phyloP scores from a whole-genome alignment of 2,113 vertebrate species.

The Ia io region DNA sequence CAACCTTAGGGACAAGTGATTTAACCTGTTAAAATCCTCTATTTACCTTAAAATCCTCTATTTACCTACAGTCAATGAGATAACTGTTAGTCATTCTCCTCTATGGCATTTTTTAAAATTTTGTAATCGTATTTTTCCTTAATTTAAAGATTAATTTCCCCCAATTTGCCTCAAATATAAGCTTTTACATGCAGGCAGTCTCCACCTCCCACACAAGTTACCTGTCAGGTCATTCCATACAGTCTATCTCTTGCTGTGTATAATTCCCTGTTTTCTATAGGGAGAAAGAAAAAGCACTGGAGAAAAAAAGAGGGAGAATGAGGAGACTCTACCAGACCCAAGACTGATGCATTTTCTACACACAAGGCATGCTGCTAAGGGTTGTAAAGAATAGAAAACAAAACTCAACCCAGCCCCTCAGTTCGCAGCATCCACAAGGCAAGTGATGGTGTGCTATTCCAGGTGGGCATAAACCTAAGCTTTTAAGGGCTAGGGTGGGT shows the following conservation, averaged over 20 bases:
- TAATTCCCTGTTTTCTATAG: background rate
- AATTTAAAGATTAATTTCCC: background rate
- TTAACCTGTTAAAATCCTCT: background rate
- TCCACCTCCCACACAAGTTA: background rate
- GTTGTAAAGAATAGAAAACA: background rate
- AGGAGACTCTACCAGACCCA: background rate
- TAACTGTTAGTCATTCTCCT: background rate
- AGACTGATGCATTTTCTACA: background rate
- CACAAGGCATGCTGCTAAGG: background rate
- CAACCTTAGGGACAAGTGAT: background rate
- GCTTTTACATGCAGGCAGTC: background rate
- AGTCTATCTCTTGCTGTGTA: no score
- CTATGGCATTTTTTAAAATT: background rate
- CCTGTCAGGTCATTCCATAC: background rate
- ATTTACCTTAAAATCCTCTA: background rate
- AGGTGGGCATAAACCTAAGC: background rate
- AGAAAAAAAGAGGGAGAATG: background rate
- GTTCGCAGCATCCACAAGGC: fast-evolving
- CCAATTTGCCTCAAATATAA: background rate
- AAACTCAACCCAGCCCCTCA: background rate
- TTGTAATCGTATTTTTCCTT: background rate
- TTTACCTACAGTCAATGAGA: background rate
- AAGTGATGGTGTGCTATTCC: background rate
- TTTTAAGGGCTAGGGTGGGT: background rate
- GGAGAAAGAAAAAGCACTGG: background rate